Percentiles rank a stretch among this genome's conserved stretches.
These are phyloP conservation scores for Cyphomyrmex costatus DNA, from an alignment of 1,140 invertebrate species.

Conservation along the genomic window DNA sequence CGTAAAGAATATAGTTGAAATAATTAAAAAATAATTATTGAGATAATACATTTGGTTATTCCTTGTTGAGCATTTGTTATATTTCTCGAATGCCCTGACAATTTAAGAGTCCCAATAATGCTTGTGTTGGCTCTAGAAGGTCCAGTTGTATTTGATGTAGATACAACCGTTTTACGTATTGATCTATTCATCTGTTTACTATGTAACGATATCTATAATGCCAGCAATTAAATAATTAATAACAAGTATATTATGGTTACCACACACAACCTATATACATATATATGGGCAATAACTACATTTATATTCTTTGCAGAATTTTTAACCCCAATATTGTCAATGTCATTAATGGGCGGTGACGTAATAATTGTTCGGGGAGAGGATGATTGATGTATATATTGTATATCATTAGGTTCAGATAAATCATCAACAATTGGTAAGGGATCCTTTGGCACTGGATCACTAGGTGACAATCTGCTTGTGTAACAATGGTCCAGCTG, in stretches of 20 bases:
- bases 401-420: conserved; percentile 77
- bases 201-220: conserved; percentile 18
- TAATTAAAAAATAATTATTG: conserved; percentile 9
- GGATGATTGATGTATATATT: conserved; percentile 67
- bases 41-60: conserved; percentile 58
- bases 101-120: conserved; percentile 68
- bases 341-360: conserved; percentile 25
- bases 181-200: conserved; percentile 68
- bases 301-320: conserved; percentile 60
- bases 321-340: conserved; percentile 40
- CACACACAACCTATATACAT: not conserved
- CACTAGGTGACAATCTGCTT: conserved; percentile 80
- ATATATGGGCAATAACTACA: conserved; percentile 12
- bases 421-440: conserved; percentile 80
- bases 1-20: not conserved
- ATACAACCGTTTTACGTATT: conserved; percentile 56
- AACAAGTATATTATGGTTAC: not conserved
- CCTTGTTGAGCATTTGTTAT: conserved; percentile 58
- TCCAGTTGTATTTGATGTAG: conserved; percentile 21
- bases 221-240: conserved; percentile 2
- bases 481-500: conserved; percentile 86
- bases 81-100: conserved; percentile 61
- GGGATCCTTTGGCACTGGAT: conserved; percentile 82
- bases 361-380: conserved; percentile 48
- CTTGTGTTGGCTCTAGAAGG: conserved; percentile 35